Conservation (phyloP, 1,140 invertebrate genomes). For the Oreohelix idahoensis region DNA sequence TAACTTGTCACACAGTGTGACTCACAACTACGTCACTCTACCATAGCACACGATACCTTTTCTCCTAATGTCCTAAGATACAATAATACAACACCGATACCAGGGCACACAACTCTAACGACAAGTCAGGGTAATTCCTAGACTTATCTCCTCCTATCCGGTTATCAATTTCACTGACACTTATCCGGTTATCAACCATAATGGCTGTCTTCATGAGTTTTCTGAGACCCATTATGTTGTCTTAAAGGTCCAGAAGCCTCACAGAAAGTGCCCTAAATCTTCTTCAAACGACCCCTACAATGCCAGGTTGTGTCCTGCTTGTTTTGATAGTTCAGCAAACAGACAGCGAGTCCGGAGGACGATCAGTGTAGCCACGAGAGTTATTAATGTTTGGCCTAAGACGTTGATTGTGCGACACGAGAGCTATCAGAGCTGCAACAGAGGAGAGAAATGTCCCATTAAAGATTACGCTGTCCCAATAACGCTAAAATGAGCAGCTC, state of each 20-base stretch:
- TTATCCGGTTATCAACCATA: background rate
- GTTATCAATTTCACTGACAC: background rate
- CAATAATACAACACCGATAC: no score
- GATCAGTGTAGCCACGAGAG: background rate
- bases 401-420: background rate
- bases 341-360: background rate
- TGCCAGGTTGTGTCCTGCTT: background rate
- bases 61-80: no score
- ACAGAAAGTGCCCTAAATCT: conserved; percentile 1
- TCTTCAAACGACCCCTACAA: background rate
- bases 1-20: no score
- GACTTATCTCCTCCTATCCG: background rate
- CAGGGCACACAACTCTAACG: no score
- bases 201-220: background rate
- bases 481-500: background rate
- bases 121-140: no score
- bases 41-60: no score
- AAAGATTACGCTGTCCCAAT: background rate
- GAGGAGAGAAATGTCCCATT: background rate
- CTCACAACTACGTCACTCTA: no score
- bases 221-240: background rate
- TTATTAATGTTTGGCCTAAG: background rate
- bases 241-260: background rate
- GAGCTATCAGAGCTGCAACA: background rate
- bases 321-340: background rate